phyloP scores from a whole-genome alignment of 2,888 invertebrate species.

The Metellina segmentata region DNA sequence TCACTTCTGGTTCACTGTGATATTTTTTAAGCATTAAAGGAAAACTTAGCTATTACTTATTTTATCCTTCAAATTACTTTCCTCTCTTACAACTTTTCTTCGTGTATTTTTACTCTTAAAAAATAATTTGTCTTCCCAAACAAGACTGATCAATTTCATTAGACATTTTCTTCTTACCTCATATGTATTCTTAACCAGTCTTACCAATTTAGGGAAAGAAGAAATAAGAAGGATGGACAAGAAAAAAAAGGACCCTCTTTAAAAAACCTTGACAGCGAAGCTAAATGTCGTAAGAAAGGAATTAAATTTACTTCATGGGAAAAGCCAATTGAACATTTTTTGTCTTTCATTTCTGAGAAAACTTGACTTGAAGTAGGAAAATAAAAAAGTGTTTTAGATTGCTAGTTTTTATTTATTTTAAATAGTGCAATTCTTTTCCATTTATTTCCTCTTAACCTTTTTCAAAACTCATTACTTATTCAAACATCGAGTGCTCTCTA shows the following conservation, averaged over 20 bases:
- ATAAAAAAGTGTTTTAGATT: not conserved
- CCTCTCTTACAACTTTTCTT: too few relatives aligned
- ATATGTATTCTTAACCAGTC: not conserved
- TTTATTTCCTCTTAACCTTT: not conserved
- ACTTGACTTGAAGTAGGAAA: not conserved
- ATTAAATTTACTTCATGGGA: slow-evolving; percentile 36
- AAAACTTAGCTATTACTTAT: not conserved
- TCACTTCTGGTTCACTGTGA: too few relatives aligned
- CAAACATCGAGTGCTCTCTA: not conserved
- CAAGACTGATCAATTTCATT: not conserved
- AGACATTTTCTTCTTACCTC: not conserved
- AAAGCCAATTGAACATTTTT: slow-evolving; percentile 28
- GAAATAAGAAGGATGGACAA: not conserved
- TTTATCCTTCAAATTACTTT: not conserved
- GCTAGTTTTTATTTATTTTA: not conserved
- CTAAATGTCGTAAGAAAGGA: slow-evolving; percentile 1
- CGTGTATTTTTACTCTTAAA: not conserved
- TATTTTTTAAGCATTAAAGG: too few relatives aligned
- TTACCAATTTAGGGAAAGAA: not conserved
- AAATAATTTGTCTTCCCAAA: not conserved
- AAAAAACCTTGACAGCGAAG: slow-evolving; percentile 3
- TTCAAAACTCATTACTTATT: not conserved
- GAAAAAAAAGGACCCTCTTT: not conserved
- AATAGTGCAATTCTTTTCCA: not conserved
- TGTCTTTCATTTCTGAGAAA: not conserved